Base-by-base conservation (phyloP, 2,888 invertebrate species). In the Drosophila prolongata region DNA sequence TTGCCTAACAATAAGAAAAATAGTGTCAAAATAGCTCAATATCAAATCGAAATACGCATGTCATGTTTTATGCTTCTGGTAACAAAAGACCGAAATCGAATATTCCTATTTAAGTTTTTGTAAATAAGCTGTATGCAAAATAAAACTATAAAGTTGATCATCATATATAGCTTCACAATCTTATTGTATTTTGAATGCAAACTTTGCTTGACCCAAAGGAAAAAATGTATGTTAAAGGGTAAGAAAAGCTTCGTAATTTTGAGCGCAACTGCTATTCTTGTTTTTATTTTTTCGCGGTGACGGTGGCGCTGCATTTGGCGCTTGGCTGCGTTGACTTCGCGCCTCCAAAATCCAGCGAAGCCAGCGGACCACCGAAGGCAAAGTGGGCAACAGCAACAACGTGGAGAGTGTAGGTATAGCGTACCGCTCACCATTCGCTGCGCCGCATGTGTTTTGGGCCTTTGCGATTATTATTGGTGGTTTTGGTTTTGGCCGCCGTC, bases 381-480 rank as follows among this genome's bases (percentile, higher is more conserved):
- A 53, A 42, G 59, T 53, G 19, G 59, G 44, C 62, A 76, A 74
- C 56, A 47, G 14, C 46, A 46, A n/a, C 30, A 46, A 27, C 27
- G 10, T 27, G 30, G 14, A 66, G 10, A 55, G 19, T 16, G n/a
- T 6, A 19, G 10, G 10, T 16, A 43, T 9, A 11, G 16, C 16
- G 27, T 52, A 75, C 85, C 86, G 82, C 87, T 86, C 80, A 87
- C 83, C 86, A 80, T 55, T 80, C 85, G 76, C 66, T 47, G 46
- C 67, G 46, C 76, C 76, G 76, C 76, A 65, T 80, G 67, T 79
- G 79, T 78, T 82, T 87, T 85, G 67, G 77, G 69, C 78, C 80
- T 82, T 83, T 86, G 89, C 85, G 87, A 88, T 86, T 88, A 87
- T 88, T 84, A 86, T 84, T 77, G 79, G 53, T 69, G 52, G 30